phyloP scores from a whole-genome alignment of 2,113 vertebrate species.

The Seriola quinqueradiata region DNA sequence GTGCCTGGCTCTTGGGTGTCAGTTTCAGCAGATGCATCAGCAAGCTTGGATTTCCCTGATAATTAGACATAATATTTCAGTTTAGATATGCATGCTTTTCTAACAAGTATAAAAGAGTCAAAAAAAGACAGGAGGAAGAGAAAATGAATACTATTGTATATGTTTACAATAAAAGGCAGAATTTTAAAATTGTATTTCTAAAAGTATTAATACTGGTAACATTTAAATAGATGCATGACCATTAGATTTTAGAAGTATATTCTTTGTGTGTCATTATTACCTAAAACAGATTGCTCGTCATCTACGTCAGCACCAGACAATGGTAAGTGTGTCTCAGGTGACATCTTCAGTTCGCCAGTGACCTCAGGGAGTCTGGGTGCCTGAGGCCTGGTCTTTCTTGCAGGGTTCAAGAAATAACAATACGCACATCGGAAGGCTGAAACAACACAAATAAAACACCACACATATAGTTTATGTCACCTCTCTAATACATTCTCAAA shows the following conservation, averaged over 20 bases:
- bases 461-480: conserved; percentile 46
- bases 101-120: background rate
- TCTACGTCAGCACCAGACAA: conserved; percentile 68
- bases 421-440: conserved; percentile 98
- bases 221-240: background rate
- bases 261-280: conserved; percentile 46
- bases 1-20: conserved; percentile 51
- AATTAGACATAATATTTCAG: conserved; percentile 15
- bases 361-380: conserved; percentile 92
- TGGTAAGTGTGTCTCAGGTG: conserved; percentile 63
- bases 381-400: conserved; percentile 94
- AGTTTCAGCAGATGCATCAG: conserved; percentile 50
- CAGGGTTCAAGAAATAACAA: conserved; percentile 98
- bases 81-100: background rate
- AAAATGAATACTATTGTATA: background rate
- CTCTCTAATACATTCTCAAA: conserved; percentile 39
- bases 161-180: background rate
- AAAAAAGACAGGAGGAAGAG: background rate
- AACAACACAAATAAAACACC: conserved; percentile 56
- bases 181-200: background rate
- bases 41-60: conserved; percentile 62
- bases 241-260: background rate
- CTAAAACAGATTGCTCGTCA: conserved; percentile 69
- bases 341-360: conserved; percentile 83
- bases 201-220: background rate